A percentile compares a stretch with the other conserved stretches of the same genome.
Conservation (phyloP, 2,113 vertebrate genomes). For the Myotis brandtii region DNA sequence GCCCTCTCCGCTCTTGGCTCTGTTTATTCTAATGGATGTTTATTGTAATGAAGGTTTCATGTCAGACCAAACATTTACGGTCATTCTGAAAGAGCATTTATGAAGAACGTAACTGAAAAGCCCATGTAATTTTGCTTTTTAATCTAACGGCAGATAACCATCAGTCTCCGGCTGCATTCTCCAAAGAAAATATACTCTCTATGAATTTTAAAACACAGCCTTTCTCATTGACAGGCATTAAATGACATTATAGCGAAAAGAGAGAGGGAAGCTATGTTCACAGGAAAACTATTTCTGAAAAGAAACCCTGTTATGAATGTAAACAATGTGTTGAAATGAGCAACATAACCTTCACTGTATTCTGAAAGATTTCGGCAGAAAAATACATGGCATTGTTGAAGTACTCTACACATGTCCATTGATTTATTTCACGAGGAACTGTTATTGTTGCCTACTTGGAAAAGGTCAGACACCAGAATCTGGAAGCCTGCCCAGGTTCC, state of each 20-base stretch:
- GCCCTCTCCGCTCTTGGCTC: accelerated
- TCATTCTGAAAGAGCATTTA: slow-evolving; percentile 42
- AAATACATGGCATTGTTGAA: neutral
- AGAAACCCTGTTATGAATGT: neutral
- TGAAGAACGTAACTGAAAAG: slow-evolving; percentile 42
- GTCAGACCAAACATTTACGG: slow-evolving; percentile 22
- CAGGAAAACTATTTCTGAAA: neutral
- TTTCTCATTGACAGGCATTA: neutral
- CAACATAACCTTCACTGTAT: neutral
- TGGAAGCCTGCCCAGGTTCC: slow-evolving; percentile 79
- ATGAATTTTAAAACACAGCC: neutral
- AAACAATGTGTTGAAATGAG: neutral
- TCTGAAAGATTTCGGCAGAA: slow-evolving; percentile 47
- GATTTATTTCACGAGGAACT: slow-evolving; percentile 70
- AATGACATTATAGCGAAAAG: neutral
- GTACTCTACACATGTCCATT: slow-evolving; percentile 9
- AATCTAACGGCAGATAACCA: neutral
- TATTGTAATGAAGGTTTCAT: slow-evolving; percentile 43
- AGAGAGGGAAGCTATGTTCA: neutral
- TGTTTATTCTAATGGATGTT: slow-evolving; percentile 54
- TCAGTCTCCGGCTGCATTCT: neutral
- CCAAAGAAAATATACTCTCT: neutral
- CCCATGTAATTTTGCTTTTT: slow-evolving; percentile 39
- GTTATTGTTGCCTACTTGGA: slow-evolving; percentile 67
- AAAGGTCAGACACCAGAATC: slow-evolving; percentile 79